Base-by-base conservation (phyloP, 2,113 vertebrate species). In the Neotoma lepida region DNA sequence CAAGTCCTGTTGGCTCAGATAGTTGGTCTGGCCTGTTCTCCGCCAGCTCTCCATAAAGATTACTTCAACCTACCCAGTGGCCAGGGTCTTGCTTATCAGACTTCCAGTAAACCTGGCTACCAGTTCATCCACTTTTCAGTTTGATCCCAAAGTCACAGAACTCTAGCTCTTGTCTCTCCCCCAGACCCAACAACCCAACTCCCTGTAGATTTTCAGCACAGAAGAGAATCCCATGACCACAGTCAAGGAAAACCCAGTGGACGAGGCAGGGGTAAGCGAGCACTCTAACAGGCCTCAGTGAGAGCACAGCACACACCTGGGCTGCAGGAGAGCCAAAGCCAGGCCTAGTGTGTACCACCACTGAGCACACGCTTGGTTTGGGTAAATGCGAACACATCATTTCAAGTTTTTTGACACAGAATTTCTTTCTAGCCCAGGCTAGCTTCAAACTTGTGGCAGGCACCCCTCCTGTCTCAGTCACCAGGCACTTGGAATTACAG, bases 241-340 rank as follows among this genome's bases (percentile, higher is more conserved):
- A 39, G 0, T 63, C 30, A 13, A 46, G 70, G 49, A 54, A 51
- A 13, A 17, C 35, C 35, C 2, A 10, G 49, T 0, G 1, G 24
- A 35, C 2, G 46, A 41, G 35, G 49, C 2, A 9, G 8, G 66
- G 24, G 9, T 35, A 39, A 12, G 20, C 6, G 41, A 22, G 4
- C 24, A n/a, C 64, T 41, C 49, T n/a, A 2, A 41, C 3, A 1
- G 12, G 14, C 26, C n/a, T 76, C 0, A 6, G 63, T 20, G 35
- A 49, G 66, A 30, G 8, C 0, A 9, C 0, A 22, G 54, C 1
- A 0, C 51, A 28, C 44, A 6, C 51, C 1, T 1, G 0, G 82
- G 74, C 33, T 51, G 26, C 1, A 20, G 35, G 35, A 35, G 10
- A 9, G 1, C 6, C 14, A 6, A 20, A 24, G 54, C 54, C 22